Conservation (phyloP, 1,140 invertebrate genomes). For the Orius laevigatus region DNA sequence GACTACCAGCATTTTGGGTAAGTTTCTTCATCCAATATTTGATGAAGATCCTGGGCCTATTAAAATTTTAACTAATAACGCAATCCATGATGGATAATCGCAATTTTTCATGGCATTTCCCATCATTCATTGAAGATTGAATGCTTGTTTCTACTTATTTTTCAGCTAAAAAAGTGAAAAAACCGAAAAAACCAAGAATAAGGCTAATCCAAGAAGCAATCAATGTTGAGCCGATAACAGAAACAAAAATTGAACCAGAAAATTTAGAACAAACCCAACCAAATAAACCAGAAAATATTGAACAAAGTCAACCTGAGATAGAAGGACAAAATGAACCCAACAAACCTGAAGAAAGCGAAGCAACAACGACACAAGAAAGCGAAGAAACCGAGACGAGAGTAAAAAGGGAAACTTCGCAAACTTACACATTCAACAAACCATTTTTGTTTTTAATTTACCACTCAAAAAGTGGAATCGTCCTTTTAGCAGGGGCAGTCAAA, state of each 20-base stretch:
- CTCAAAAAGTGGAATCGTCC: slow-evolving; percentile 18
- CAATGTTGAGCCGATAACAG: too few species aligned
- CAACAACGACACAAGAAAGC: slow-evolving; percentile 15
- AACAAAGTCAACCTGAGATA: slow-evolving; percentile 14
- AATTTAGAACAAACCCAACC: not conserved
- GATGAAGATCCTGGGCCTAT: not conserved
- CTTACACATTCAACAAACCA: slow-evolving; percentile 22
- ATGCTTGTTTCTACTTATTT: not conserved
- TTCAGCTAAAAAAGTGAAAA: too few species aligned
- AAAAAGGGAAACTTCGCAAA: slow-evolving; percentile 16
- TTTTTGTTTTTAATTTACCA: slow-evolving; percentile 25
- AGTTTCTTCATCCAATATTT: not conserved
- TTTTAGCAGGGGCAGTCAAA: slow-evolving; percentile 23
- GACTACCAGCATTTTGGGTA: slow-evolving; percentile 19
- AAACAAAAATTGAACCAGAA: slow-evolving; percentile 4
- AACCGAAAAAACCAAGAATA: not conserved
- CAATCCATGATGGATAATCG: not conserved
- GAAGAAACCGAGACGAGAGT: slow-evolving; percentile 10
- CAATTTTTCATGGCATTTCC: not conserved
- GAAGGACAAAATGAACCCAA: slow-evolving; percentile 9
- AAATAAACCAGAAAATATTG: not conserved
- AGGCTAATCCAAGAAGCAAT: not conserved
- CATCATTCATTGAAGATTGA: not conserved
- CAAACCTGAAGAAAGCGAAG: not conserved
- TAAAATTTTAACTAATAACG: not conserved